Conservation (phyloP, 2,797 vertebrate genomes). For the Cossypha niveicapilla region DNA sequence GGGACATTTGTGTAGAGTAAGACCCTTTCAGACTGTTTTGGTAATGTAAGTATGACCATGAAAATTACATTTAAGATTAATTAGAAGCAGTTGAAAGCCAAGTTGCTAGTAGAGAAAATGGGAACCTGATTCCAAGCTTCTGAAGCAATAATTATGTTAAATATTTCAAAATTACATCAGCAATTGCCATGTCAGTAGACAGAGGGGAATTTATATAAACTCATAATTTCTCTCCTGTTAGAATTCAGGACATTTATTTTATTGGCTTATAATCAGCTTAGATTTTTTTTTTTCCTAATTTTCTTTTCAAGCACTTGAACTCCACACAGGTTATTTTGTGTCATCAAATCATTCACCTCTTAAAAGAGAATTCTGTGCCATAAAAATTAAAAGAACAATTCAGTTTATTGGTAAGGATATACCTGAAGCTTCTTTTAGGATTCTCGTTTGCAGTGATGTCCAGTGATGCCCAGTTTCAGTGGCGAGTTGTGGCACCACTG, state of each 20-base stretch:
- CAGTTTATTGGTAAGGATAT: constrained; percentile 70
- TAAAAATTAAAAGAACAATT: constrained; percentile 74
- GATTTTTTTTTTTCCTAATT: not conserved
- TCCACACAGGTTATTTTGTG: constrained; percentile 69
- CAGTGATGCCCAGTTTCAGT: constrained; percentile 68
- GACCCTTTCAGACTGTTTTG: not conserved
- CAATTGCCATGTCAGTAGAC: not conserved
- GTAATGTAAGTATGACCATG: not conserved
- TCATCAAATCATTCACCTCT: constrained; percentile 70
- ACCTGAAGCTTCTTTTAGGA: constrained; percentile 58
- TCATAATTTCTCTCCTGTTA: not conserved
- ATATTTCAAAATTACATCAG: constrained; percentile 29
- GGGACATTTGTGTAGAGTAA: not conserved
- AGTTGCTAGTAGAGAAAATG: not conserved
- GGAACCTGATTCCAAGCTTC: constrained; percentile 21
- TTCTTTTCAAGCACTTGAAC: not conserved
- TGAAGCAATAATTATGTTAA: constrained; percentile 31
- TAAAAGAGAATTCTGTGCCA: constrained; percentile 58
- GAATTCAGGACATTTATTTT: not conserved
- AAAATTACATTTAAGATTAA: not conserved
- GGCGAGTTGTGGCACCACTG: constrained; percentile 71
- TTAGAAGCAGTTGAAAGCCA: constrained; percentile 1
- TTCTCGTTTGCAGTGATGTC: constrained; percentile 69
- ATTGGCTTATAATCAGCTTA: not conserved
- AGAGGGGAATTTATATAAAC: not conserved